Percentiles rank a stretch among this genome's conserved stretches.
phyloP scores from a whole-genome alignment of 2,797 vertebrate genomes.

The Crax fasciolata region DNA sequence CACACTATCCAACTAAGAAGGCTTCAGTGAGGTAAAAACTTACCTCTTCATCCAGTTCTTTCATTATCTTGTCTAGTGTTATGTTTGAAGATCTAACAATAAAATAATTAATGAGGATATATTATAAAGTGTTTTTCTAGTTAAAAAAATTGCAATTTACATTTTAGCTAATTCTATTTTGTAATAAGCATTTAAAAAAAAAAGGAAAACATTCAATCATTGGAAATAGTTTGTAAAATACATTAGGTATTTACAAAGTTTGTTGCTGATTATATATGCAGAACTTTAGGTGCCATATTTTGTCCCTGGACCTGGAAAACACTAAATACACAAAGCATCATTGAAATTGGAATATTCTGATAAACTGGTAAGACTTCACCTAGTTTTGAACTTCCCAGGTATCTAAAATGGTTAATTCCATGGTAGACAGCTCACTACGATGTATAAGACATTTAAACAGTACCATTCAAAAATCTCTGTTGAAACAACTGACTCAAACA shows the following conservation, averaged over 20 bases:
- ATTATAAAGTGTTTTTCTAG: neutral
- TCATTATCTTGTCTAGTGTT: constrained; percentile 97
- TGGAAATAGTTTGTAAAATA: neutral
- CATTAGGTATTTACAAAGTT: neutral
- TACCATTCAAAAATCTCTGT: neutral
- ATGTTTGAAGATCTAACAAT: constrained; percentile 90
- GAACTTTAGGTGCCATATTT: neutral
- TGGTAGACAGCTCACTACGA: neutral
- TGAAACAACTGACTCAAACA: neutral
- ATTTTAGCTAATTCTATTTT: neutral
- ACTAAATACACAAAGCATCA: neutral
- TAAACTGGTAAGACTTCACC: neutral
- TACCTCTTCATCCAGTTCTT: constrained; percentile 99
- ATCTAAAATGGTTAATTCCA: neutral
- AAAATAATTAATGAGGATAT: neutral
- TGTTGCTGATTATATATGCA: neutral
- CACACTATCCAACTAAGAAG: neutral
- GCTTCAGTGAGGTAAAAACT: neutral
- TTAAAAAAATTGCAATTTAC: neutral
- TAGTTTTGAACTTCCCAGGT: neutral
- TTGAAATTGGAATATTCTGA: neutral
- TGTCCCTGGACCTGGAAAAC: neutral
- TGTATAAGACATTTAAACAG: neutral
- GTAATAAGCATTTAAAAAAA: neutral
- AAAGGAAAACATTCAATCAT: neutral